Evolutionary conservation across 2,888 invertebrate species (phyloP).

Genomic region (Drosophila tanythrix): DNA sequence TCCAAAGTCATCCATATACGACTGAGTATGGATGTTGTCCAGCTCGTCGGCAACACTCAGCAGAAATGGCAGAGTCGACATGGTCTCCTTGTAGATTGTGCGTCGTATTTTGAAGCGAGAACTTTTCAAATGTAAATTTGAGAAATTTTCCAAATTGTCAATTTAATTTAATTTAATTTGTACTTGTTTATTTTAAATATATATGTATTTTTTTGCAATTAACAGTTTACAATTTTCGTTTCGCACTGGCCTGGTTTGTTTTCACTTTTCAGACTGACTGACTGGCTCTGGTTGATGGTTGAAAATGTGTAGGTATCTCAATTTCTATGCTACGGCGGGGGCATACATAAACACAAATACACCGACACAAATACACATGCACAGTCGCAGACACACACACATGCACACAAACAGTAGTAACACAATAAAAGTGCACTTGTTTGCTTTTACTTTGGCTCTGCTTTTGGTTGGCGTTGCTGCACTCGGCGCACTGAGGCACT

Average conservation of each 20-base stretch:
- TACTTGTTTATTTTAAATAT: slow-evolving; percentile 1
- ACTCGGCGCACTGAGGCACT: slow-evolving; percentile 46
- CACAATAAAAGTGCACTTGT: slow-evolving; percentile 51
- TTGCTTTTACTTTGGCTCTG: slow-evolving; percentile 47
- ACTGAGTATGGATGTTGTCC: slow-evolving; percentile 83
- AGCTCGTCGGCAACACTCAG: slow-evolving; percentile 84
- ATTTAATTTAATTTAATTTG: not conserved
- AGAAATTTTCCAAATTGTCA: not conserved
- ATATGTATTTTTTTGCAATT: not conserved
- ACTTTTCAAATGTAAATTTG: not conserved
- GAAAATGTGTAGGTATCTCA: slow-evolving; percentile 65
- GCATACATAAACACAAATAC: slow-evolving; percentile 26
- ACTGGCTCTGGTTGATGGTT: slow-evolving; percentile 7
- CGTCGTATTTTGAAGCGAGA: slow-evolving; percentile 35
- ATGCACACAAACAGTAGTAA: slow-evolving; percentile 11
- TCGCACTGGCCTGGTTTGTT: slow-evolving; percentile 48
- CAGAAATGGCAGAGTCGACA: slow-evolving; percentile 84
- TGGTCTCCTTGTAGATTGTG: slow-evolving; percentile 62
- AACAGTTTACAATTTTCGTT: slow-evolving; percentile 4
- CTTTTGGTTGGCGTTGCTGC: slow-evolving; percentile 41
- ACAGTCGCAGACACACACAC: slow-evolving; percentile 11
- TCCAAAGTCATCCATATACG: slow-evolving; percentile 84
- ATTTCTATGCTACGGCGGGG: slow-evolving; percentile 67
- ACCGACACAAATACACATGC: slow-evolving; percentile 3
- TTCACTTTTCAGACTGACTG: slow-evolving; percentile 51